Conservation (phyloP, 2,797 vertebrate species). For the Lemur catta region DNA sequence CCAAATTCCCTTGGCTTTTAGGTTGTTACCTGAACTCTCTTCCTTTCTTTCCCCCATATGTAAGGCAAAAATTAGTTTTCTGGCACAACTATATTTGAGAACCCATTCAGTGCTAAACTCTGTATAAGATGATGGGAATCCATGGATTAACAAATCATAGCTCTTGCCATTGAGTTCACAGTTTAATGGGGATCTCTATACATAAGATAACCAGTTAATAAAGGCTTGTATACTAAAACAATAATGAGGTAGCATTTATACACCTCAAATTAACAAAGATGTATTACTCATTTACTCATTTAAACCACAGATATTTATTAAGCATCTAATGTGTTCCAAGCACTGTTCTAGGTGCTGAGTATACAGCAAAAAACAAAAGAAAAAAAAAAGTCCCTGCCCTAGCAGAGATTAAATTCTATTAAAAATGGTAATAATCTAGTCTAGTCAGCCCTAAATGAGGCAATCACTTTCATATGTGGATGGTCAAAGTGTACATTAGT, state of each 20-base stretch:
- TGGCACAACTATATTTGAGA: background rate
- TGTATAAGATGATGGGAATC: background rate
- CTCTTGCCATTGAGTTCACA: background rate
- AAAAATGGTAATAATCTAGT: background rate
- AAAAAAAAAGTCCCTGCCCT: background rate
- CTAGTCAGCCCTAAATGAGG: background rate
- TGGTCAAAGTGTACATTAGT: background rate
- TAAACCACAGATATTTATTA: background rate
- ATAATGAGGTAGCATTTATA: background rate
- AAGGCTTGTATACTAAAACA: background rate
- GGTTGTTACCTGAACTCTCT: background rate
- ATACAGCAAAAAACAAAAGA: background rate
- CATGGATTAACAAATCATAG: background rate
- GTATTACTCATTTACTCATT: background rate
- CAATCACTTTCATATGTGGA: background rate
- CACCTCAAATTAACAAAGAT: background rate
- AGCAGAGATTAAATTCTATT: background rate
- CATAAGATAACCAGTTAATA: background rate
- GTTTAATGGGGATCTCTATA: background rate
- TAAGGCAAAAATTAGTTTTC: background rate
- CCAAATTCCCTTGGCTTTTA: background rate
- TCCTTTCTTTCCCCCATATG: fast-evolving
- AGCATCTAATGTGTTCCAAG: background rate
- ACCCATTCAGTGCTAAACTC: background rate
- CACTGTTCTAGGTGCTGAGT: background rate